Percentiles rank a stretch among this genome's conserved stretches.
These are phyloP conservation scores for Pteropus rufus DNA, from an alignment of 2,797 vertebrate species.

Conservation along the genomic window DNA sequence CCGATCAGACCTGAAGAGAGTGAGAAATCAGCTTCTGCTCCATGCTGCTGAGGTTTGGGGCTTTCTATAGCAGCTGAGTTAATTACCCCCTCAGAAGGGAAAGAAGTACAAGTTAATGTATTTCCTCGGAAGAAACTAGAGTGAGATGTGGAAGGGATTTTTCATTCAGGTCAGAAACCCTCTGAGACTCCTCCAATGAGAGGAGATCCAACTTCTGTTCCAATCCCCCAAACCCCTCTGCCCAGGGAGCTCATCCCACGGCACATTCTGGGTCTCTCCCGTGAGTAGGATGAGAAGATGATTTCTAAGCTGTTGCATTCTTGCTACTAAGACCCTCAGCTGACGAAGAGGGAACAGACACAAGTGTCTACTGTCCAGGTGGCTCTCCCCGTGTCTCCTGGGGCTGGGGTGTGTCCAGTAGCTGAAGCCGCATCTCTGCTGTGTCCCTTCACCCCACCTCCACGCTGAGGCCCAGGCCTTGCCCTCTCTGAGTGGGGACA, in stretches of 20 bases:
- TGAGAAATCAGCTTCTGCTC: not conserved
- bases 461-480: not conserved
- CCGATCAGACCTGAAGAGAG: not conserved
- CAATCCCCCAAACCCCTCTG: not conserved
- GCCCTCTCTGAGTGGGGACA: not conserved
- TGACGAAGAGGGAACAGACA: not conserved
- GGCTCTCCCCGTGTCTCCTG: not conserved
- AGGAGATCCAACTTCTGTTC: not conserved
- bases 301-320: not conserved
- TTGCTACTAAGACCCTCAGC: not conserved
- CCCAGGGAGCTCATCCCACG: not conserved
- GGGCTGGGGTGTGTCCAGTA: not conserved
- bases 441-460: not conserved
- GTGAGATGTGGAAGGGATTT: not conserved
- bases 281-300: not conserved
- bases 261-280: not conserved
- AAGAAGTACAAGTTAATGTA: not conserved
- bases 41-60: not conserved
- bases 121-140: not conserved
- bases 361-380: not conserved
- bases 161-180: not conserved
- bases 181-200: not conserved
- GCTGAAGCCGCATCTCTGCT: not conserved
- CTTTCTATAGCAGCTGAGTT: slow-evolving; percentile 15
- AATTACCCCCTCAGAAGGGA: not conserved